These are phyloP conservation scores for Lepidotrigona ventralis DNA, from an alignment of 1,140 invertebrate genomes.

Conservation along the genomic window DNA sequence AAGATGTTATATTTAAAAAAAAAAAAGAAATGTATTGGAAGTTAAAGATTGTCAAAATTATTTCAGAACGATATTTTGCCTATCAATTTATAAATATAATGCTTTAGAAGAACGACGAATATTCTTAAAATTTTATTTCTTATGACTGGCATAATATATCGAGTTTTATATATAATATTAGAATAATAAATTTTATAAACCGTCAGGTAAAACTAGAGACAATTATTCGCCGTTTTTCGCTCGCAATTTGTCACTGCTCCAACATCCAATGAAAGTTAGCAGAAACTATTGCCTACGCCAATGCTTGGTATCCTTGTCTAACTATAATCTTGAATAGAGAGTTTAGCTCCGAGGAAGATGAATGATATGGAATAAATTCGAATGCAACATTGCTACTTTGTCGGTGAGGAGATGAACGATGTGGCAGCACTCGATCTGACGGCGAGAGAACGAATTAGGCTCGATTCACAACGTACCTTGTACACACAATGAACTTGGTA, in stretches of 20 bases:
- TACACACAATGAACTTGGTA: fast-evolving
- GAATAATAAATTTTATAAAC: too few species aligned
- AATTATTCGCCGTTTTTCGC: background rate
- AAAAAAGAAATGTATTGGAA: too few species aligned
- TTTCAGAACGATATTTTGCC: too few species aligned
- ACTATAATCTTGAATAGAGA: constrained; percentile 39
- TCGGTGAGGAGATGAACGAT: constrained; percentile 53
- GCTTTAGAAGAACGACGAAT: too few species aligned
- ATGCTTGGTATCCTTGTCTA: constrained; percentile 24
- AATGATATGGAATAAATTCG: constrained; percentile 49
- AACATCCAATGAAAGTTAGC: background rate
- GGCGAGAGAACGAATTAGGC: constrained; percentile 25
- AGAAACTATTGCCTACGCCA: constrained; percentile 20
- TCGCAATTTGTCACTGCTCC: background rate
- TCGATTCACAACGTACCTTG: background rate
- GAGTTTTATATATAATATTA: too few species aligned
- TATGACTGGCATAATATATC: too few species aligned
- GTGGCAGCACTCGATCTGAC: constrained; percentile 33
- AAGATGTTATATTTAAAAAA: too few species aligned
- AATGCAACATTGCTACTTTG: constrained; percentile 60
- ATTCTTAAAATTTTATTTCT: too few species aligned
- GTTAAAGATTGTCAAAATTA: too few species aligned
- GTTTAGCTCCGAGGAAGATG: constrained; percentile 62
- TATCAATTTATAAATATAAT: too few species aligned
- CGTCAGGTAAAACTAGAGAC: too few species aligned